Conservation (phyloP, 1,140 invertebrate genomes). For the Procambarus virginalis region DNA sequence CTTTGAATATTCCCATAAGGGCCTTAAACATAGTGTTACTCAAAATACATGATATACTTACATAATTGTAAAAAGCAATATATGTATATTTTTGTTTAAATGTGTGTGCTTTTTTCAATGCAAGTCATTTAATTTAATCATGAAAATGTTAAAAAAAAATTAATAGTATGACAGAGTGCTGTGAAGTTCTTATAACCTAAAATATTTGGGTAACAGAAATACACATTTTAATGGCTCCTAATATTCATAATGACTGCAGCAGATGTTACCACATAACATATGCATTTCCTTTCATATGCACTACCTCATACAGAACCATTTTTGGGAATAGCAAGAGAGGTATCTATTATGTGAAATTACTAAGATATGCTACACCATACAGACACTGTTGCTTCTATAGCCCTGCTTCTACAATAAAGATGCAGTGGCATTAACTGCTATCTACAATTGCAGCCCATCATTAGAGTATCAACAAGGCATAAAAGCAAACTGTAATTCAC, state of each 20-base stretch:
- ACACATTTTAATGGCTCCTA: not conserved
- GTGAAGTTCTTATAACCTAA: slow-evolving; percentile 10
- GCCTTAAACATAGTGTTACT: slow-evolving; percentile 41
- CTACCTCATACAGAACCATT: not conserved
- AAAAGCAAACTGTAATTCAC: not conserved
- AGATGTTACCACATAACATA: not conserved
- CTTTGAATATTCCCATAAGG: slow-evolving; percentile 14
- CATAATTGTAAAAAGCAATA: slow-evolving; percentile 19
- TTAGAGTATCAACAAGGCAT: not conserved
- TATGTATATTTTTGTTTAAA: slow-evolving; percentile 7
- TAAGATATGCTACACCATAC: not conserved
- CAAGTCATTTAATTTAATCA: not conserved
- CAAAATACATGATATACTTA: slow-evolving; percentile 43
- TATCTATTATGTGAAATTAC: not conserved
- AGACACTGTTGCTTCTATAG: not conserved
- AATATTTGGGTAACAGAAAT: not conserved
- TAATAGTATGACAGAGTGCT: slow-evolving; percentile 7
- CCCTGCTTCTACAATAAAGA: not conserved
- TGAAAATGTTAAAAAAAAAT: not conserved
- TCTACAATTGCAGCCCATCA: not conserved
- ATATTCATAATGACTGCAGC: not conserved
- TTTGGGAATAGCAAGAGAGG: not conserved
- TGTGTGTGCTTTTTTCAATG: not conserved
- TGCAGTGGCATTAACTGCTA: not conserved
- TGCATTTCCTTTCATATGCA: not conserved